Evolutionary conservation across 2,113 vertebrate genomes (phyloP).

Genomic region (Tapirus terrestris): DNA sequence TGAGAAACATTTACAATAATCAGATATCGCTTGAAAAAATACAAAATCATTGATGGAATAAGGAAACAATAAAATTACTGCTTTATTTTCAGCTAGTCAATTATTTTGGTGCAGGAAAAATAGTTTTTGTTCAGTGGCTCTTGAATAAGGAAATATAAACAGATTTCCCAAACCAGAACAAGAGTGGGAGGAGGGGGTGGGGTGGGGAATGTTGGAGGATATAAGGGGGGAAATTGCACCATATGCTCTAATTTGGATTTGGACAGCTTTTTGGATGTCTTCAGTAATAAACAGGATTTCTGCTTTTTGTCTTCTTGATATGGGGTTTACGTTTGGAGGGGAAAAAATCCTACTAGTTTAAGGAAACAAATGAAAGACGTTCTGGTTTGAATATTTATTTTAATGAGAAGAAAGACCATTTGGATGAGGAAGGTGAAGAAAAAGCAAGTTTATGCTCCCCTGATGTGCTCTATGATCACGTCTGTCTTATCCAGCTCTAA

Average conservation of each 20-base stretch:
- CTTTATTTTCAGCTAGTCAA: neutral
- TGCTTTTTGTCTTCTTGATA: conserved; percentile 78
- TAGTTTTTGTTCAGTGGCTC: conserved; percentile 25
- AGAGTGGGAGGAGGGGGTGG: neutral
- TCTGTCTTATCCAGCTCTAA: conserved; percentile 71
- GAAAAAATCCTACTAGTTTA: conserved; percentile 20
- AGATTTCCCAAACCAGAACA: conserved; percentile 39
- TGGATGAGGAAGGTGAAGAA: conserved; percentile 74
- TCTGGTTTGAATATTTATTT: conserved; percentile 78
- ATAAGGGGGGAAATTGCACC: conserved; percentile 39
- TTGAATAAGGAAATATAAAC: conserved; percentile 41
- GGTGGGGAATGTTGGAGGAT: neutral
- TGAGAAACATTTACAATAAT: neutral
- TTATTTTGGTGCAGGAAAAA: conserved; percentile 39
- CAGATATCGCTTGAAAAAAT: neutral
- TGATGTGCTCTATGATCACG: conserved; percentile 66
- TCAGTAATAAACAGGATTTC: conserved; percentile 78
- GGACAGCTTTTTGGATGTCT: conserved; percentile 69
- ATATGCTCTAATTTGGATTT: conserved; percentile 71
- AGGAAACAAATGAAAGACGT: conserved; percentile 73
- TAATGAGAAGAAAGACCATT: conserved; percentile 67
- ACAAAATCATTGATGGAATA: neutral
- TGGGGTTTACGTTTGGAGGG: conserved; percentile 65
- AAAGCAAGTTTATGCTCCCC: conserved; percentile 66
- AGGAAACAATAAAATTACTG: neutral